Evolutionary conservation across 2,888 invertebrate species (phyloP).

Genomic region (Rutpela maculata): DNA sequence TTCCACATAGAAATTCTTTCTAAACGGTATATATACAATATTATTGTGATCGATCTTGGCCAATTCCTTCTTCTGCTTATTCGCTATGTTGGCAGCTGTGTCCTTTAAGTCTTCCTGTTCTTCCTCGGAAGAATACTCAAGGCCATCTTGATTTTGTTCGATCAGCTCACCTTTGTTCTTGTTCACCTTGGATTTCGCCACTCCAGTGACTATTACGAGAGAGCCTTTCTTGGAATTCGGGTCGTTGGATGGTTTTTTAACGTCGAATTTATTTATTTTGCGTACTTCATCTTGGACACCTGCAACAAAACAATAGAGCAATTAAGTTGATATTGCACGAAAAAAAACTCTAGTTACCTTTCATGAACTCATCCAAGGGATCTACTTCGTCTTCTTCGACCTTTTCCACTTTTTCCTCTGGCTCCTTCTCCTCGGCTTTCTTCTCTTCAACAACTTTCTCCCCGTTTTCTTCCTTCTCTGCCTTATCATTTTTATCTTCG

Average conservation of each 20-base stretch:
- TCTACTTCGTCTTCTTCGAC: conserved; percentile 89
- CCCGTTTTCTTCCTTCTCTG: conserved; percentile 62
- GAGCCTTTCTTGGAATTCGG: conserved; percentile 76
- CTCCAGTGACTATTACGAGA: conserved; percentile 80
- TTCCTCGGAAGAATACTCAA: conserved; percentile 98
- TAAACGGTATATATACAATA: conserved; percentile 86
- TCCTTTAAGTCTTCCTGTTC: conserved; percentile 96
- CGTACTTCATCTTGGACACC: conserved; percentile 86
- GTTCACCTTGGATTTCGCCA: conserved; percentile 86
- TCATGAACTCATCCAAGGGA: conserved; percentile 98
- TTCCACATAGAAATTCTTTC: conserved; percentile 98
- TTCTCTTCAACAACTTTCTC: conserved; percentile 54
- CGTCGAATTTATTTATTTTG: conserved; percentile 85
- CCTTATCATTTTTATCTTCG: conserved; percentile 77
- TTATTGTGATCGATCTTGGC: conserved; percentile 94
- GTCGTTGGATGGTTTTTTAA: conserved; percentile 73
- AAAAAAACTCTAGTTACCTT: conserved; percentile 74
- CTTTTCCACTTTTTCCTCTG: conserved; percentile 73
- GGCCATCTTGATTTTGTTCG: conserved; percentile 97
- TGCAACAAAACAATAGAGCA: conserved; percentile 40
- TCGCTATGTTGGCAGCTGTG: conserved; percentile 90
- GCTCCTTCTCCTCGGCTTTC: conserved; percentile 73
- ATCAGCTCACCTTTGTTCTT: conserved; percentile 98
- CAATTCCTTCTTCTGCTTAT: conserved; percentile 93
- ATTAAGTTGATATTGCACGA: conserved; percentile 7